Evolutionary conservation across 92 coral and sea anemone species (phyloP).

Genomic region (Anthopleura xanthogrammica): DNA sequence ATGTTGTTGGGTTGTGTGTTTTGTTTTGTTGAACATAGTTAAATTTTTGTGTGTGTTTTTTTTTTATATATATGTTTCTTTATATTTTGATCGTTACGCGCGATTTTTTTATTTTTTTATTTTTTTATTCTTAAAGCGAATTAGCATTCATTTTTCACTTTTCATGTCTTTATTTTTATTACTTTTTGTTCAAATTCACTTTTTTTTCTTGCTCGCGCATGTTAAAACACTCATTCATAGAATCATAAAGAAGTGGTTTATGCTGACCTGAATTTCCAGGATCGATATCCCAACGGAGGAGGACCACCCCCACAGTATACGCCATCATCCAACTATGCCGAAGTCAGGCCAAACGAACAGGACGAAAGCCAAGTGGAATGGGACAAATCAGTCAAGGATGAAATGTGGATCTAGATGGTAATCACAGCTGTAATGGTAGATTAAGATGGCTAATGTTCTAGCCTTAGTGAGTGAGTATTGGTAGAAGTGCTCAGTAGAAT

Average conservation of each 20-base stretch:
- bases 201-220: constrained; percentile 14
- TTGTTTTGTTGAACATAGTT: too few relatives aligned
- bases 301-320: constrained; percentile 47
- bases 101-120: too few relatives aligned
- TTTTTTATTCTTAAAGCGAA: too few relatives aligned
- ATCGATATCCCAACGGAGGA: constrained; percentile 45
- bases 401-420: constrained; percentile 36
- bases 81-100: too few relatives aligned
- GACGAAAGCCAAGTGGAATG: constrained; percentile 44
- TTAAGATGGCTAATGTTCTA: neutral
- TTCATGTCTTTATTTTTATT: neutral
- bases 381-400: constrained; percentile 35
- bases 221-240: constrained; percentile 11
- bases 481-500: neutral
- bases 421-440: neutral
- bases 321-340: constrained; percentile 31
- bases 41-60: too few relatives aligned
- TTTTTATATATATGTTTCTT: too few relatives aligned
- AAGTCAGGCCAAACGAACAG: constrained; percentile 22
- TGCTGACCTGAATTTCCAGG: constrained; percentile 57
- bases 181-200: constrained; percentile 10
- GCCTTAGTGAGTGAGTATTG: neutral
- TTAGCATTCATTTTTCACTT: too few relatives aligned
- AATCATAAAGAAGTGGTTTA: constrained; percentile 46
- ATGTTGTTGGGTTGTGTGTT: too few relatives aligned